Percentiles rank a stretch among this genome's conserved stretches.
Conservation (phyloP, 2,797 vertebrate species). For the Merluccius polli region DNA sequence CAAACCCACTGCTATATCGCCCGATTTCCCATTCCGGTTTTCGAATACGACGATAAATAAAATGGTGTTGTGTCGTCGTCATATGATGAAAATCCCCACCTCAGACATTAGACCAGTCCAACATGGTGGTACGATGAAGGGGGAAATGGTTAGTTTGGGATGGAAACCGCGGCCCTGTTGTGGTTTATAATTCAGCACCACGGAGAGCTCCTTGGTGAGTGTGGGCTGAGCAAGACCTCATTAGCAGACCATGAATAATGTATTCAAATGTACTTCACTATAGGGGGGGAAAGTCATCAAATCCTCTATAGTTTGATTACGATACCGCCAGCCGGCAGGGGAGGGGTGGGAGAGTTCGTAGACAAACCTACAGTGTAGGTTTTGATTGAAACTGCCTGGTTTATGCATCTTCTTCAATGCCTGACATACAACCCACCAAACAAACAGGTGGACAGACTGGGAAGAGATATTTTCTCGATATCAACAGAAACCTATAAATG, state of each 20-base stretch:
- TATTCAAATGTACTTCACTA: neutral
- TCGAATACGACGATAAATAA: neutral
- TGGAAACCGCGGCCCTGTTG: no score
- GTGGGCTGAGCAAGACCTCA: neutral
- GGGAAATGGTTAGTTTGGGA: neutral
- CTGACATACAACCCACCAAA: no score
- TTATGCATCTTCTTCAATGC: no score
- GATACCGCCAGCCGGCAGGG: neutral
- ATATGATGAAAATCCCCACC: neutral
- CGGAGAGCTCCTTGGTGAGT: neutral
- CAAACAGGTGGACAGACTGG: no score
- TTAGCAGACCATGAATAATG: neutral
- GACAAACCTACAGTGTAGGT: no score
- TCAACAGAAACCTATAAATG: no score
- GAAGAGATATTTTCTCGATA: no score
- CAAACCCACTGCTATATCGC: neutral
- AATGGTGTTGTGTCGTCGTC: neutral
- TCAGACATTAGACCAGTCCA: neutral
- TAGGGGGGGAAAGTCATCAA: no score
- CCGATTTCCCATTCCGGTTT: neutral
- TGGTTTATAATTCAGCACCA: slow-evolving; percentile 1
- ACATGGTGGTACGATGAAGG: neutral
- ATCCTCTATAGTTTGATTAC: slow-evolving; percentile 1
- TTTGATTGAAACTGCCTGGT: no score
- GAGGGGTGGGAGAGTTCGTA: no score